These are phyloP conservation scores for Ips nitidus DNA, from an alignment of 1,140 invertebrate genomes.

Conservation along the genomic window DNA sequence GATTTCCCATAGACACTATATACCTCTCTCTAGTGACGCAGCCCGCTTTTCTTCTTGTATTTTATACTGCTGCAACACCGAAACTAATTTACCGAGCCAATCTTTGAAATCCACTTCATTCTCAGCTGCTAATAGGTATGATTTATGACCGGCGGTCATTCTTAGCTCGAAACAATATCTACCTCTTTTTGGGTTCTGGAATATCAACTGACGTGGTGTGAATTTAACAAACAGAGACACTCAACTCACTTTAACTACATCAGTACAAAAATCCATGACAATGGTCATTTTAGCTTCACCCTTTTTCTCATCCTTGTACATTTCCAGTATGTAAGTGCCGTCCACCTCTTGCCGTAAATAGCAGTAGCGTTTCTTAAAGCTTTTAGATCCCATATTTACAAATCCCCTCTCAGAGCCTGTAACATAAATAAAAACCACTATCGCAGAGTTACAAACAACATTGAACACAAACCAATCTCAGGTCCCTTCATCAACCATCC, in stretches of 20 bases:
- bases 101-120: conserved; percentile 82
- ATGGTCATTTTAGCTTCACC: conserved; percentile 87
- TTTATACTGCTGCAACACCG: conserved; percentile 75
- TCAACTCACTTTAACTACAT: conserved; percentile 73
- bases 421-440: conserved; percentile 14
- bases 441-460: too few relatives aligned
- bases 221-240: conserved; percentile 8
- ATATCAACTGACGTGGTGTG: conserved; percentile 25
- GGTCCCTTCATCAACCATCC: conserved; percentile 89
- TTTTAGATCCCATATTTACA: conserved; percentile 82
- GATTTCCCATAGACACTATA: background rate
- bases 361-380: conserved; percentile 89
- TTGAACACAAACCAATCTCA: conserved; percentile 61
- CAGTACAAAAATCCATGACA: conserved; percentile 89
- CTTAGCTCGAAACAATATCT: conserved; percentile 84
- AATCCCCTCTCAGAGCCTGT: conserved; percentile 76
- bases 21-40: conserved; percentile 64
- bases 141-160: conserved; percentile 80
- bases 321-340: conserved; percentile 85
- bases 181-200: conserved; percentile 81
- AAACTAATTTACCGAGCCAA: conserved; percentile 75
- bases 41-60: conserved; percentile 70
- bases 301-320: conserved; percentile 92
- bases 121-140: conserved; percentile 83
- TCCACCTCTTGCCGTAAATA: conserved; percentile 86